These are phyloP conservation scores for Micropterix aruncella DNA, from an alignment of 2,888 invertebrate species.

Conservation along the genomic window DNA sequence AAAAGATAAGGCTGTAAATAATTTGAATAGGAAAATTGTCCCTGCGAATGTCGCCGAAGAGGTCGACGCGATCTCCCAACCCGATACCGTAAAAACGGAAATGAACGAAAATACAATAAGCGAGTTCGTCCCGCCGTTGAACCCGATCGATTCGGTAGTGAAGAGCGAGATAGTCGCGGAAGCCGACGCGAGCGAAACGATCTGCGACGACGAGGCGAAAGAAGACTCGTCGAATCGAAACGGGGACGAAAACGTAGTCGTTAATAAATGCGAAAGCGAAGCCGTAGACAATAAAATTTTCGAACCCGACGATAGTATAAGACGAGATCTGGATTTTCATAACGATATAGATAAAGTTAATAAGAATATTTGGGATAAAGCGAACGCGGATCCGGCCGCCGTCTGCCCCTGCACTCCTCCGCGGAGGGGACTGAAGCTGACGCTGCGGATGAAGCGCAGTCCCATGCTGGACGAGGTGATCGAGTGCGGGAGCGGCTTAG, in stretches of 20 bases:
- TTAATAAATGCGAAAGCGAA: background rate
- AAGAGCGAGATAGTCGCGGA: background rate
- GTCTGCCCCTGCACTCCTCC: conserved; percentile 43
- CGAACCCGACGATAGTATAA: conserved; percentile 9
- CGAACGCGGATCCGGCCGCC: conserved; percentile 12
- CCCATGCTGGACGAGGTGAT: conserved; percentile 75
- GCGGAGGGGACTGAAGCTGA: conserved; percentile 56
- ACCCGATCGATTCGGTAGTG: background rate
- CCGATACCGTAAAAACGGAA: background rate
- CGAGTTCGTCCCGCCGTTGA: background rate
- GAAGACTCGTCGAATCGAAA: background rate
- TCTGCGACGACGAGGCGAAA: background rate
- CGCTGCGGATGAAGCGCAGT: conserved; percentile 75
- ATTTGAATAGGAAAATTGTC: background rate
- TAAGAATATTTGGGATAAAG: conserved; percentile 4
- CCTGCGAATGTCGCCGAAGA: background rate
- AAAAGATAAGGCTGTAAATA: background rate
- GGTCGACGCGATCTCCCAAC: background rate
- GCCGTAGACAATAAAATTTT: conserved; percentile 12
- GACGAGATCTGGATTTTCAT: background rate
- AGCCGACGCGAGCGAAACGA: background rate
- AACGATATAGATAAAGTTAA: background rate
- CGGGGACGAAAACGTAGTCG: background rate
- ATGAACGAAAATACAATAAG: too few species aligned
- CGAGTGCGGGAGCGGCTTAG: conserved; percentile 60